A percentile compares a stretch with the other conserved stretches of the same genome.
These are phyloP conservation scores for Panulirus ornatus DNA, from an alignment of 1,140 invertebrate species.

Conservation along the genomic window DNA sequence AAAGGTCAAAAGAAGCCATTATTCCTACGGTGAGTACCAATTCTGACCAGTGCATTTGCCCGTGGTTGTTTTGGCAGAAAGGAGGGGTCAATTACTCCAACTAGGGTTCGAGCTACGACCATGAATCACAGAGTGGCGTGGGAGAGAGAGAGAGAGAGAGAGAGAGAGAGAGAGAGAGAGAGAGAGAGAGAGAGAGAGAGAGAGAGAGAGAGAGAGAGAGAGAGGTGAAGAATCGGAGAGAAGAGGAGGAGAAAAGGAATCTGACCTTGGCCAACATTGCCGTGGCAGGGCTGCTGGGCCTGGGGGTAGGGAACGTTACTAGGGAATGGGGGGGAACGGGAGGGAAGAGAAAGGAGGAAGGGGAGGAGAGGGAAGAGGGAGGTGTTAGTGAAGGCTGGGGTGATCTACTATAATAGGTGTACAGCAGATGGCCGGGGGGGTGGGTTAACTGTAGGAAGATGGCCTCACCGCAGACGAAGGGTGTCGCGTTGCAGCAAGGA, in stretches of 20 bases:
- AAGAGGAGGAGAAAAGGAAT: neutral
- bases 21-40: no score
- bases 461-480: no score
- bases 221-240: neutral
- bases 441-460: no score
- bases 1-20: no score
- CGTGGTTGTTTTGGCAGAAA: no score
- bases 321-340: neutral
- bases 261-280: slow-evolving; percentile 32
- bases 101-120: no score
- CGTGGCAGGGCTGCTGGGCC: neutral
- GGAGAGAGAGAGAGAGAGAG: no score
- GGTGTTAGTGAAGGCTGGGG: neutral
- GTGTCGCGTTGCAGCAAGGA: no score
- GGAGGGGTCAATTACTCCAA: no score
- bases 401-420: neutral
- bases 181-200: neutral
- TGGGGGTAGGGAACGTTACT: neutral
- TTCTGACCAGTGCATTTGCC: no score
- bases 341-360: no score
- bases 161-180: neutral
- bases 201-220: neutral
- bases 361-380: no score
- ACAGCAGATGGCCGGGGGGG: neutral
- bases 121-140: slow-evolving; percentile 20